Percentiles rank a stretch among this genome's conserved stretches.
Conservation (phyloP, 2,797 vertebrate species). For the Sebastes jordani region DNA sequence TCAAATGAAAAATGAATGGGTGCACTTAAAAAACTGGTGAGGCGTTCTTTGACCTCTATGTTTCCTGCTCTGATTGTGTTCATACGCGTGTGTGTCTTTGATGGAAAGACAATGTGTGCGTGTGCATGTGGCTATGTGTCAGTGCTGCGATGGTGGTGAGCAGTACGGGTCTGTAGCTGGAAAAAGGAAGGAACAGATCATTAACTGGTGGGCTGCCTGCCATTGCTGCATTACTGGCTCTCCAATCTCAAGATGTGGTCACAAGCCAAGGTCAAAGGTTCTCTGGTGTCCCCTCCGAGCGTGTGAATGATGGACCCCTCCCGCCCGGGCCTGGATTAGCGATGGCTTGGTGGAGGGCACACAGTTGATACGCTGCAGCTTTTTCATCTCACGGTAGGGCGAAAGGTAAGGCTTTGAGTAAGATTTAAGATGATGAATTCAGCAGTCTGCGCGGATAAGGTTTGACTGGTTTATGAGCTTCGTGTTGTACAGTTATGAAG, state of each 20-base stretch:
- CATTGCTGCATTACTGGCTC: slow-evolving; percentile 65
- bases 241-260: slow-evolving; percentile 66
- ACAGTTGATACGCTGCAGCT: slow-evolving; percentile 34
- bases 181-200: slow-evolving; percentile 56
- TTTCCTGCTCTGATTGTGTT: slow-evolving; percentile 39
- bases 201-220: slow-evolving; percentile 69
- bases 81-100: not conserved
- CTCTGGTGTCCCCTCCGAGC: slow-evolving; percentile 26
- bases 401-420: slow-evolving; percentile 50
- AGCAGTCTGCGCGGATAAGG: slow-evolving; percentile 41
- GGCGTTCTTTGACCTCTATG: slow-evolving; percentile 68
- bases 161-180: slow-evolving; percentile 33
- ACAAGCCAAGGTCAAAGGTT: slow-evolving; percentile 70
- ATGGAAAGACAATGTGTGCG: not conserved
- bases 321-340: slow-evolving; percentile 29
- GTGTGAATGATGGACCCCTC: slow-evolving; percentile 53
- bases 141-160: slow-evolving; percentile 8
- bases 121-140: not conserved
- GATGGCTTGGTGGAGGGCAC: slow-evolving; percentile 18
- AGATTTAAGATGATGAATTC: slow-evolving; percentile 61
- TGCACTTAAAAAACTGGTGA: slow-evolving; percentile 60
- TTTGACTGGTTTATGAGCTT: slow-evolving; percentile 54
- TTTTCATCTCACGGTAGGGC: slow-evolving; percentile 52
- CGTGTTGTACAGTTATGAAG: slow-evolving; percentile 42
- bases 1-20: slow-evolving; percentile 71